These are phyloP conservation scores for Herpetotheres cachinnans DNA, from an alignment of 2,113 vertebrate genomes.

Conservation along the genomic window DNA sequence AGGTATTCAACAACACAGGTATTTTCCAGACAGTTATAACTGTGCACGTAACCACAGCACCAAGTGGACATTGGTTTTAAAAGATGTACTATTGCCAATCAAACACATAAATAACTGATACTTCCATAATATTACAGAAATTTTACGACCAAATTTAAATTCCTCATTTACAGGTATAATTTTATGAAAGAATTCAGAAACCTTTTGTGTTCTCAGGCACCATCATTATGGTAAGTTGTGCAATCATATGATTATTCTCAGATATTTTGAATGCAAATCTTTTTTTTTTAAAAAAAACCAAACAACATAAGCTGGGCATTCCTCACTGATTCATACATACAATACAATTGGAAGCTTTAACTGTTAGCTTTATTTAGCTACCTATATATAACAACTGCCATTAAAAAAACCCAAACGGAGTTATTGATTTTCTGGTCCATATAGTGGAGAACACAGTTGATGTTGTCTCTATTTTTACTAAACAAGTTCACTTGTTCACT, in stretches of 20 bases:
- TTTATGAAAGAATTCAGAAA: neutral
- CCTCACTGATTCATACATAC: neutral
- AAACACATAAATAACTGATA: neutral
- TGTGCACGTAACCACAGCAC: neutral
- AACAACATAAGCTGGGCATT: neutral
- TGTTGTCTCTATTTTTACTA: neutral
- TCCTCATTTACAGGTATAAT: neutral
- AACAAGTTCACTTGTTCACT: neutral
- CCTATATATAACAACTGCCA: neutral
- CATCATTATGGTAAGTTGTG: neutral
- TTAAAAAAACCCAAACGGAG: neutral
- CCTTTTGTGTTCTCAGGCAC: neutral
- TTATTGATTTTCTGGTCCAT: neutral
- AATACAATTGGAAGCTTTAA: neutral
- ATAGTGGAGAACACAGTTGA: neutral
- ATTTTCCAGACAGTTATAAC: neutral
- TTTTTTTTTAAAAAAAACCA: neutral
- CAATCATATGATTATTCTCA: neutral
- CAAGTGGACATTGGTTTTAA: neutral
- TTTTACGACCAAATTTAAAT: neutral
- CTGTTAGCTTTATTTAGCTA: neutral
- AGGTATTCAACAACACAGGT: neutral
- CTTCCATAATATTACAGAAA: neutral
- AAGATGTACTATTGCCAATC: neutral
- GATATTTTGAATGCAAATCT: neutral